Evolutionary conservation across 2,888 invertebrate species (phyloP).

Genomic region (Neuroscelio doddi): DNA sequence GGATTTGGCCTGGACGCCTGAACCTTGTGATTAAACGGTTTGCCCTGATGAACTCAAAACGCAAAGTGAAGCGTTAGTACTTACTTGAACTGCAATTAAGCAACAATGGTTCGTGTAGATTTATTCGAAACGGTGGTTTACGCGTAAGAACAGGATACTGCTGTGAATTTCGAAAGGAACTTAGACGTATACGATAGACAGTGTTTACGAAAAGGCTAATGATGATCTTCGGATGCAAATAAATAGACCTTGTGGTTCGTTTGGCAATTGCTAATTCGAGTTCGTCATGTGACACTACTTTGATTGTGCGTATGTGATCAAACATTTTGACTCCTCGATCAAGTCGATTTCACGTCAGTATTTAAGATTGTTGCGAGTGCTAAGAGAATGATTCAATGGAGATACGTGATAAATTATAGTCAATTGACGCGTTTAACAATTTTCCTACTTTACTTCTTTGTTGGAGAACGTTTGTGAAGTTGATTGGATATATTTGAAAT

Average conservation of each 20-base stretch:
- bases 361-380: slow-evolving; percentile 40
- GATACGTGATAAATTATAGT: slow-evolving; percentile 45
- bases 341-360: slow-evolving; percentile 37
- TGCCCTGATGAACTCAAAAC: too few relatives aligned
- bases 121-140: background rate
- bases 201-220: background rate
- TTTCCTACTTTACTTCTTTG: slow-evolving; percentile 35
- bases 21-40: slow-evolving; percentile 63
- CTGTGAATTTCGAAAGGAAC: background rate
- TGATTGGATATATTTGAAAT: background rate
- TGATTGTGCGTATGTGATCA: slow-evolving; percentile 18
- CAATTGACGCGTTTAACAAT: slow-evolving; percentile 36
- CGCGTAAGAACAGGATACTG: background rate
- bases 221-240: background rate
- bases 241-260: background rate
- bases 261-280: too few relatives aligned
- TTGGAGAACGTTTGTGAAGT: slow-evolving; percentile 21
- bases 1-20: slow-evolving; percentile 64
- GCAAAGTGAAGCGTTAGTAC: background rate
- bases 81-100: background rate
- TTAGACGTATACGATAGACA: slow-evolving; percentile 1
- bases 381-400: slow-evolving; percentile 20
- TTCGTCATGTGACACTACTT: background rate
- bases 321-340: slow-evolving; percentile 15
- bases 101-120: slow-evolving; percentile 4